Base-by-base conservation (phyloP, 1,140 invertebrate genomes). In the Drosophila insularis region DNA sequence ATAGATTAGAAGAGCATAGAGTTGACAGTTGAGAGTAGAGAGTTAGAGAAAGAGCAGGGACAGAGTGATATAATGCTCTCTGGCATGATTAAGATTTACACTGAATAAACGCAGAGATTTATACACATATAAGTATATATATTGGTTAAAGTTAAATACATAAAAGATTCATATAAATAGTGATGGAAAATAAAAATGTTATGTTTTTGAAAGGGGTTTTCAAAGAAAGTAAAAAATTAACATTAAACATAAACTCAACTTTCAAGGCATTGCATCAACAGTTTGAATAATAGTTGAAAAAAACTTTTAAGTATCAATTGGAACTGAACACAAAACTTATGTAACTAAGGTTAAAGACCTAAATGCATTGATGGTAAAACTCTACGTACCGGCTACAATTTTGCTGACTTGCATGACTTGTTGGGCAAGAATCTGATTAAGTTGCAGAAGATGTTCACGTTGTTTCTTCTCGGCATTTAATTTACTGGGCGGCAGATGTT, bases 371-470 rank as follows among this genome's bases (percentile, higher is more conserved):
- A 27, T 32, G 46, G 32, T 11, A 17, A 19, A 10, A 7, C 13
- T 86, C 35, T 60, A 93, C 94, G 92, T 94, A 98, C 97, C 97
- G 92, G 97, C 97, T 76, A 97, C 97, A 91, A 97, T 96, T 94
- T 97, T 97, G 93, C 96, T 98, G 93, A 97, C 97, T 92, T 97
- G 96, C 93, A 97, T 98, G 64, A 98, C 97, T 94, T 98, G 96
- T 89, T 96, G 95, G n/a, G 97, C 97, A 71, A 98, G 92, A 78
- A 97, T 97, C 92, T 98, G 97, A 93, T 97, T 97, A 64, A 98
- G 93, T 82, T 97, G 96, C 46, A 98, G 93, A 78, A 98, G 93
- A 91, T 98, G 96, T 84, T 98, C 96, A 35, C 97, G 93, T 84
- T 97, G 96, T 70, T 95, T 94, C 92, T 97, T 98, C 86, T 98